phyloP scores from a whole-genome alignment of 1,140 invertebrate species.

The Micrasema minimum region DNA sequence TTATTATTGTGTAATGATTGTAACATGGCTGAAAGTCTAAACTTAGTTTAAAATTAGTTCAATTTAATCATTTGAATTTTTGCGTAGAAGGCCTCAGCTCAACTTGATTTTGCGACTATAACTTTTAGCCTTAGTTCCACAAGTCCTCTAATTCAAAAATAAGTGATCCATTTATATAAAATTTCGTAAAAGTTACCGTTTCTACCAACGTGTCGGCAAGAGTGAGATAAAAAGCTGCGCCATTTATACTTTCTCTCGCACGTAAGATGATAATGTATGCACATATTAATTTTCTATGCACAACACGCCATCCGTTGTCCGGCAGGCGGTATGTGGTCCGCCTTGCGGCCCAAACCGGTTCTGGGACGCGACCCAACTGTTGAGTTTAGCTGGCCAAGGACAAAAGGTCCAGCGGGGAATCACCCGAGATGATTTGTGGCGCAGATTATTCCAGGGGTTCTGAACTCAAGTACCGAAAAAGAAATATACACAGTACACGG shows the following conservation, averaged over 20 bases:
- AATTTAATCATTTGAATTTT: no score
- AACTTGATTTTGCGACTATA: no score
- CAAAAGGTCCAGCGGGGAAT: conserved; percentile 21
- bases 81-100: no score
- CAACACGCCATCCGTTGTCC: conserved; percentile 24
- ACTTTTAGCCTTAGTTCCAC: no score
- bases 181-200: not conserved
- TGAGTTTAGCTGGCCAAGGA: conserved; percentile 11
- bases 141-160: no score
- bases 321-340: not conserved
- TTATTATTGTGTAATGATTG: no score
- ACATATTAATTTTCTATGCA: conserved; percentile 41
- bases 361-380: conserved; percentile 5
- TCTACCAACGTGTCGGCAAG: not conserved
- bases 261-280: conserved; percentile 38
- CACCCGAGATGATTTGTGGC: conserved; percentile 16
- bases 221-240: conserved; percentile 14
- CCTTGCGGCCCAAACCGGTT: not conserved
- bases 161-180: no score
- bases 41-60: no score
- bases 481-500: no score
- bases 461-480: not conserved
- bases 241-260: conserved; percentile 34
- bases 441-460: not conserved
- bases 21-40: no score